Base-by-base conservation (phyloP, 2,113 vertebrate genomes). In the Hydropotes inermis region DNA sequence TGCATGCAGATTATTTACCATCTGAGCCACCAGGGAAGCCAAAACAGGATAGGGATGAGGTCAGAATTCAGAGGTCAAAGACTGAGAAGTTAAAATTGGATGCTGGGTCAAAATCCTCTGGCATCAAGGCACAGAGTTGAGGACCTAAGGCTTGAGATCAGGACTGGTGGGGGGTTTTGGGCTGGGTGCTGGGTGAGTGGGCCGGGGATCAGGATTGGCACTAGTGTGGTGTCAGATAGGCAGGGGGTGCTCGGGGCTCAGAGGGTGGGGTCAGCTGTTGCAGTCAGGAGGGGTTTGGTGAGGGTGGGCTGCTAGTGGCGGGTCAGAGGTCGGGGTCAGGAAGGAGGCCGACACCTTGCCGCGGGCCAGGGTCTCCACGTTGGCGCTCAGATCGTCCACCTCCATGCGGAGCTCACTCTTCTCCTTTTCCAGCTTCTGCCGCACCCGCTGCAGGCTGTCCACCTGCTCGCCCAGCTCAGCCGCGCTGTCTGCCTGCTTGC, bases 341-440 rank as follows among this genome's bases (percentile, higher is more conserved):
- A 93, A 21, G 8, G 54, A 19, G 16, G 25, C 70, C 15, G 84
- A 92, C 89, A 99, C 99, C 99, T 99, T 99, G 98, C 98, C 97
- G 58, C 99, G 99, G 96, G 99, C 99, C 96, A 99, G 98, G 7
- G 99, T 99, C 84, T 99, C 99, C 13, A 99, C 98, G 2, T 98
- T 99, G 94, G 99, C 99, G 0, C 99, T 98, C 88, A 99, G 98
- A 67, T 99, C 99, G 0, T 99, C 99, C 3, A 98, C 99, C 97
- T 99, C 99, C 99, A 99, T 99, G 98, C 99, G 99, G 93, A 99
- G 98, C 98, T 99, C 99, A 0, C 99, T 99, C 98, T 99, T 99
- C 94, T 99, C 99, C 96, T 99, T 99, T 96, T 99, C 99, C 98
- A 99, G 98, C 98, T 99, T 99, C 98, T 99, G 99, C 98, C 99